Evolutionary conservation across 2,888 invertebrate genomes (phyloP).

Genomic region (Chrysodeixis includens): DNA sequence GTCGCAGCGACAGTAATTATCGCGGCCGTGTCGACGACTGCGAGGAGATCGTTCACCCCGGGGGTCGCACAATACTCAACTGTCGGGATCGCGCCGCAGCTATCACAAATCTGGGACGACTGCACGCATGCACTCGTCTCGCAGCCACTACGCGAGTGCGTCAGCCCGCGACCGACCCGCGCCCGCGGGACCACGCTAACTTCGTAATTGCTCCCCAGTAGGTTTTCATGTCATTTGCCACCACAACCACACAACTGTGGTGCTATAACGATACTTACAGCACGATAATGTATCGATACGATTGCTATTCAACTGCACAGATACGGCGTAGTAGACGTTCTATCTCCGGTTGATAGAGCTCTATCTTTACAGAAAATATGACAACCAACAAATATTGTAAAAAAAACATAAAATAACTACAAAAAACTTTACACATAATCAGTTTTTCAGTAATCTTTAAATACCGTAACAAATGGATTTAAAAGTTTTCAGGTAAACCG

Average conservation of each 20-base stretch:
- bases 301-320: slow-evolving; percentile 17
- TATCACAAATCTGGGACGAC: slow-evolving; percentile 79
- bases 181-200: slow-evolving; percentile 50
- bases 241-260: slow-evolving; percentile 16
- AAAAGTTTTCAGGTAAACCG: background rate
- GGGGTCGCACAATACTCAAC: slow-evolving; percentile 83
- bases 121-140: slow-evolving; percentile 58
- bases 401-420: background rate
- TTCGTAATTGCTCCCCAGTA: slow-evolving; percentile 64
- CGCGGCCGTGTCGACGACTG: slow-evolving; percentile 86
- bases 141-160: slow-evolving; percentile 41
- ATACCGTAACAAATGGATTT: background rate
- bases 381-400: slow-evolving; percentile 2
- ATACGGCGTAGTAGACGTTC: slow-evolving; percentile 14
- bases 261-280: slow-evolving; percentile 16
- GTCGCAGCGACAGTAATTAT: slow-evolving; percentile 87
- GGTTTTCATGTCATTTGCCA: slow-evolving; percentile 63
- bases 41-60: slow-evolving; percentile 87
- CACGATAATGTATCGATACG: slow-evolving; percentile 14
- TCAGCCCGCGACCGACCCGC: slow-evolving; percentile 29
- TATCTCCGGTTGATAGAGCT: background rate
- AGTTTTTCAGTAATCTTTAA: background rate
- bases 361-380: slow-evolving; percentile 4
- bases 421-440: background rate
- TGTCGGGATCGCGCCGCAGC: slow-evolving; percentile 75